Evolutionary conservation across 2,797 vertebrate species (phyloP).

Genomic region (Bucorvus abyssinicus): DNA sequence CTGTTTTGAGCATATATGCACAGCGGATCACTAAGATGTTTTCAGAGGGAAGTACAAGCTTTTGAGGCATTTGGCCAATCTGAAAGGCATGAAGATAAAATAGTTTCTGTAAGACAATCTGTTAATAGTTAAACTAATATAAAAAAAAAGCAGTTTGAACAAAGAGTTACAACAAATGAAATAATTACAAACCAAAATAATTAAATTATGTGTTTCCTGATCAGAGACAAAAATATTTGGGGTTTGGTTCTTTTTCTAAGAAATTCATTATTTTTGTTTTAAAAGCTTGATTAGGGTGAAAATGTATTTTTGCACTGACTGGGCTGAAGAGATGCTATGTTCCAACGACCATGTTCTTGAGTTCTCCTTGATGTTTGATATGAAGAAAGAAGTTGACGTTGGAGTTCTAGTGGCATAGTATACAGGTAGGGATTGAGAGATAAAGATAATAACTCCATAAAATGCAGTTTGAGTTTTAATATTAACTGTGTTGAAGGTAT

Average conservation of each 20-base stretch:
- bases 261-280: not conserved
- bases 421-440: not conserved
- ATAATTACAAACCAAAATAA: not conserved
- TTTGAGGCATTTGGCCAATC: not conserved
- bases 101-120: not conserved
- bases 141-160: not conserved
- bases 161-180: not conserved
- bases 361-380: not conserved
- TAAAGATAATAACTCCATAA: not conserved
- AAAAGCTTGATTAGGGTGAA: not conserved
- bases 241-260: not conserved
- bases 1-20: not conserved
- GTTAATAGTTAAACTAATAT: not conserved
- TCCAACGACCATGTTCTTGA: not conserved
- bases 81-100: not conserved
- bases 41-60: not conserved
- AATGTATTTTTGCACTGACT: not conserved
- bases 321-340: not conserved
- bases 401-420: not conserved
- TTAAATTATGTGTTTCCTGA: not conserved
- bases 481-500: not conserved
- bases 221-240: not conserved
- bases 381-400: not conserved
- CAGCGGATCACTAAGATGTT: not conserved
- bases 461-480: not conserved